Base-by-base conservation (phyloP, 2,888 invertebrate genomes). In the Ernsta delagoae region DNA sequence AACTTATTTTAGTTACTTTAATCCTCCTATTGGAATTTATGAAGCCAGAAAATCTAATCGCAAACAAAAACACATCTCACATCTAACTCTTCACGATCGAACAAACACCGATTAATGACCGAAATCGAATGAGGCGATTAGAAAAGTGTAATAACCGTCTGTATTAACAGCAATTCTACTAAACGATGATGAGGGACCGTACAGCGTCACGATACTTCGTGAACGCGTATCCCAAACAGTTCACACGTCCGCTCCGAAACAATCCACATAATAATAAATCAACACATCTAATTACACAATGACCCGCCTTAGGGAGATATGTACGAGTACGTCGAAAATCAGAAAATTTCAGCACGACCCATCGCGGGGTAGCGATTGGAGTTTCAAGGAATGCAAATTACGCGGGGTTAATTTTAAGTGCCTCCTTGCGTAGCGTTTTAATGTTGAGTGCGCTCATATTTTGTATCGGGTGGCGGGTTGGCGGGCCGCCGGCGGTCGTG, bases 401-500 rank as follows among this genome's bases (percentile, higher is more conserved):
- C 67, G 54, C 61, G 34, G 56, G 61, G 48, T 43, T 60, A 53
- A 53, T 53, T 53, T 53, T 5, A 24, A 53, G 53, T 53, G 53
- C 39, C 5, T 24, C 24, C 24, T 24, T 48, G 48, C 48, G 48
- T 48, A 48, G 11, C 63, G 41, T 54, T 62, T 63, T 63, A 63
- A 65, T 59, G 16, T 45, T 65, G 41, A 65, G n/a, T 39, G 53
- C 11, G 39, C 41, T 61, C 67, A 61, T 67, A 67, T 61, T 67
- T 60, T 60, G 66, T 66, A 60, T 24, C 24, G 24, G 24, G 24
- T 24, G 24, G 24, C n/a, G n/a, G n/a, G 65, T 65, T 39, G 65
- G 45, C 36, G 31, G 24, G 75, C 76, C 77, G 72, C 70, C 59
- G 77, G 82, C 75, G 65, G 70, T 75, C 78, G 77, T 82, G 79